phyloP scores from a whole-genome alignment of 2,888 invertebrate species.

The Papilio elwesi region DNA sequence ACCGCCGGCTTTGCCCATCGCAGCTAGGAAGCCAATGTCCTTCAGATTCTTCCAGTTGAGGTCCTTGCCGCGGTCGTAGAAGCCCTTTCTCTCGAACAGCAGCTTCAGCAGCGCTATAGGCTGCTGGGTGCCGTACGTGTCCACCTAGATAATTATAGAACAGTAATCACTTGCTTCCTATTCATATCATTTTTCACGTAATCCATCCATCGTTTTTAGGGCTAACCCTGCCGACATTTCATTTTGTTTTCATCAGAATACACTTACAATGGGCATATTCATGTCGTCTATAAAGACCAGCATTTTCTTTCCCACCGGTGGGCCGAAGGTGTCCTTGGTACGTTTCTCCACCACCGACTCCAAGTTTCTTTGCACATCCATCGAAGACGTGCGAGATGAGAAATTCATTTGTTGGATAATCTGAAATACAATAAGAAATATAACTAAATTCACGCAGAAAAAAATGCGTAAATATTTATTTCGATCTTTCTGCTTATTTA shows the following conservation, averaged over 20 bases:
- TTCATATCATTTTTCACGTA: too few relatives aligned
- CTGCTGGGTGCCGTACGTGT: conserved; percentile 96
- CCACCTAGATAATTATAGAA: conserved; percentile 68
- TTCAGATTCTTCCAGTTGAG: conserved; percentile 94
- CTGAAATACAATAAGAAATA: conserved; percentile 63
- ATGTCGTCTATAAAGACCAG: conserved; percentile 96
- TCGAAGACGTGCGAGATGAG: conserved; percentile 94
- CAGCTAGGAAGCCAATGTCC: conserved; percentile 92
- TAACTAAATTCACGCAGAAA: not conserved
- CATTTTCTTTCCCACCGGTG: conserved; percentile 94
- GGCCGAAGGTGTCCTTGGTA: conserved; percentile 95
- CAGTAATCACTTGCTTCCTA: too few relatives aligned
- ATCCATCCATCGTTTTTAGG: too few relatives aligned
- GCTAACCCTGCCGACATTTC: too few relatives aligned
- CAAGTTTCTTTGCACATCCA: conserved; percentile 94
- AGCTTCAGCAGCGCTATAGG: conserved; percentile 96
- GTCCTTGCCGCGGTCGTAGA: conserved; percentile 95
- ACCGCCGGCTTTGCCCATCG: conserved; percentile 95
- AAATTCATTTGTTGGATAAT: conserved; percentile 94
- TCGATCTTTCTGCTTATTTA: too few relatives aligned
- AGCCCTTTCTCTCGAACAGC: conserved; percentile 93
- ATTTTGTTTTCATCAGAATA: too few relatives aligned
- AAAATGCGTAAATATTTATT: not conserved
- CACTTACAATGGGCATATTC: conserved; percentile 92
- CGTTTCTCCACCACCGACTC: conserved; percentile 95